These are phyloP conservation scores for Kobus ellipsiprymnus DNA, from an alignment of 2,113 vertebrate genomes.

Conservation along the genomic window DNA sequence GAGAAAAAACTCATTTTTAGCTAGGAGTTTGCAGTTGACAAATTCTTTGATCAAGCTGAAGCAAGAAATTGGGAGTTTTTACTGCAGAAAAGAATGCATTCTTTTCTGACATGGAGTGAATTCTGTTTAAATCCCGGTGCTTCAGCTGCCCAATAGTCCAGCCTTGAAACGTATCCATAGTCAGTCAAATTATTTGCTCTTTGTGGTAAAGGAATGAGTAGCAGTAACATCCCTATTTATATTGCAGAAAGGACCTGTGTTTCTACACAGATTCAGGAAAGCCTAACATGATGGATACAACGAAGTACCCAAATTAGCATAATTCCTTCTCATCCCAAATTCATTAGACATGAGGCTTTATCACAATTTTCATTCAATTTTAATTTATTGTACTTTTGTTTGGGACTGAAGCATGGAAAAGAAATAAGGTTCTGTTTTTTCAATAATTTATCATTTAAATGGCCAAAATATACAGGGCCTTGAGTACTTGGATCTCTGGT, in stretches of 20 bases:
- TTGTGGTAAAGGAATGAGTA: neutral
- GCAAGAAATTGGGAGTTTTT: neutral
- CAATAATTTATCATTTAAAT: neutral
- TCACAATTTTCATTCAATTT: neutral
- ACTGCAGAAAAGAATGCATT: neutral
- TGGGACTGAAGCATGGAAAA: neutral
- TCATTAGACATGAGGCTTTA: neutral
- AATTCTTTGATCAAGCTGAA: neutral
- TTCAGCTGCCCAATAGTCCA: neutral
- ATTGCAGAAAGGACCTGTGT: neutral
- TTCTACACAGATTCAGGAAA: neutral
- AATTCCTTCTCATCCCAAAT: neutral
- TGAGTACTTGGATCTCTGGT: neutral
- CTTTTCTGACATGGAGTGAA: neutral
- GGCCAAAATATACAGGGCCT: neutral
- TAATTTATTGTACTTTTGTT: neutral
- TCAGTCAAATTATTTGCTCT: neutral
- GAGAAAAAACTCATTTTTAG: neutral
- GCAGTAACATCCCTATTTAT: neutral
- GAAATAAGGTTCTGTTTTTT: neutral
- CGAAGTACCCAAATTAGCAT: neutral
- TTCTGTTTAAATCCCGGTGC: neutral
- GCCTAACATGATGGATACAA: neutral
- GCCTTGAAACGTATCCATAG: neutral
- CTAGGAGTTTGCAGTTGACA: neutral